Percentiles rank a stretch among this genome's conserved stretches.
Evolutionary conservation across 2,113 vertebrate genomes (phyloP).

Genomic region (Daboia siamensis): DNA sequence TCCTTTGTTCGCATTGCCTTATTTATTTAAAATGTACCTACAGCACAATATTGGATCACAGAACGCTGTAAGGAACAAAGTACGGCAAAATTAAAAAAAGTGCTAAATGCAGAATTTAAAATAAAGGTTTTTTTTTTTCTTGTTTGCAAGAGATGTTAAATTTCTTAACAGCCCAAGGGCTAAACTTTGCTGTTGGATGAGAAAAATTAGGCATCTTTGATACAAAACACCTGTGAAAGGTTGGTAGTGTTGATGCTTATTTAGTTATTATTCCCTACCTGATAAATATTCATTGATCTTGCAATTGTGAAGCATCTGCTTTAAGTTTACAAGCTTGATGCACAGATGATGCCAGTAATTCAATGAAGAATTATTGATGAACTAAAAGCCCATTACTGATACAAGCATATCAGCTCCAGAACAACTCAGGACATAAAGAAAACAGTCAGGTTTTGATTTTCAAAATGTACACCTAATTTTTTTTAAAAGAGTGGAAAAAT

Average conservation of each 20-base stretch:
- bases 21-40: background rate
- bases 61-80: background rate
- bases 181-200: background rate
- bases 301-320: background rate
- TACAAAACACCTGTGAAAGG: background rate
- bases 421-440: background rate
- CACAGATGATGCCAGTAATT: background rate
- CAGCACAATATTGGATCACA: background rate
- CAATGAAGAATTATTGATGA: background rate
- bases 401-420: background rate
- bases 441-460: conserved; percentile 3
- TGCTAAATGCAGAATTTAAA: background rate
- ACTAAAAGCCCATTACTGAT: background rate
- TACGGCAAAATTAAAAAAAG: background rate
- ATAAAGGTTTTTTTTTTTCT: background rate
- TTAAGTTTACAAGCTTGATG: background rate
- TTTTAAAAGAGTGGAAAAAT: conserved; percentile 16
- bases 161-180: background rate
- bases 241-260: background rate
- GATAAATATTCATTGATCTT: background rate
- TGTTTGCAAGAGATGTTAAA: background rate
- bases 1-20: background rate
- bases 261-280: background rate
- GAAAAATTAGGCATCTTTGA: background rate
- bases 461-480: conserved; percentile 3